Conservation (phyloP, 2,113 vertebrate species). For the Crocuta crocuta region DNA sequence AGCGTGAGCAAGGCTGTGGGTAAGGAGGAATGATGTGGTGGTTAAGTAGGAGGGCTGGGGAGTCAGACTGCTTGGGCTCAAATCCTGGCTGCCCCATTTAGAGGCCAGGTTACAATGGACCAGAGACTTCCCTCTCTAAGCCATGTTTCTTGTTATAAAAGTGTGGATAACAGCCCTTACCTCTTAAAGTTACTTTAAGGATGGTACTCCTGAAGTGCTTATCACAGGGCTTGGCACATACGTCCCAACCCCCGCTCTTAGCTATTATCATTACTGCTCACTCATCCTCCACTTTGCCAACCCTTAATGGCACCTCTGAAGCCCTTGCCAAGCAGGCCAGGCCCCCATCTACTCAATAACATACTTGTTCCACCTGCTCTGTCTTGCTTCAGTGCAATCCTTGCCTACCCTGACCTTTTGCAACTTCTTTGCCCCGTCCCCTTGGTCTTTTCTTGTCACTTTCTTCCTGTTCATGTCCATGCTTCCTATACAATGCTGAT, state of each 20-base stretch:
- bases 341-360: background rate
- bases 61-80: background rate
- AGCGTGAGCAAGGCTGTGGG: background rate
- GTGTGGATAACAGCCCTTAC: background rate
- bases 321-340: background rate
- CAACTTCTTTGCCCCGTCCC: background rate
- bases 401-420: background rate
- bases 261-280: background rate
- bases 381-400: background rate
- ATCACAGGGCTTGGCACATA: background rate
- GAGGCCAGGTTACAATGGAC: rapidly evolving
- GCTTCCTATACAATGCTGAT: background rate
- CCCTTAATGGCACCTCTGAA: background rate
- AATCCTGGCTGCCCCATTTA: background rate
- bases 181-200: background rate
- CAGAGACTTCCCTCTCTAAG: background rate
- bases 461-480: background rate
- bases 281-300: background rate
- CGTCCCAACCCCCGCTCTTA: background rate
- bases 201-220: background rate
- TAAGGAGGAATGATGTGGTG: rapidly evolving
- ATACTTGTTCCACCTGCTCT: background rate
- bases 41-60: background rate
- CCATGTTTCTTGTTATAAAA: background rate
- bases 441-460: background rate